Base-by-base conservation (phyloP, 2,113 vertebrate species). In the Isurus oxyrinchus region DNA sequence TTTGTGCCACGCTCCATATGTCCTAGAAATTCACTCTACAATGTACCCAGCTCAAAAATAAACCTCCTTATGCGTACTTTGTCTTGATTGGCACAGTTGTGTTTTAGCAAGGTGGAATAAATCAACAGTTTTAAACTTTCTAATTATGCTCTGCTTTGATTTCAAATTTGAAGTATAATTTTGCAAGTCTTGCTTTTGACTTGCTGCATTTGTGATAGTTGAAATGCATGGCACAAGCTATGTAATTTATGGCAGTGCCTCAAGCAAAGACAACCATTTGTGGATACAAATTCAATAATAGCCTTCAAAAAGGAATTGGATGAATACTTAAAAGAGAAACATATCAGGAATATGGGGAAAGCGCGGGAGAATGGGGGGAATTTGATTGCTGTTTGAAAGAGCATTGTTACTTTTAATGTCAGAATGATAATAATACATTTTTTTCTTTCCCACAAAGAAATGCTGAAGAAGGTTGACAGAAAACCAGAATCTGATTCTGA, bases 381-480 rank as follows among this genome's bases (percentile, higher is more conserved):
- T 0, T 69, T 25, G 23, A 69, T 69, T 25, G 25, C 21, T 69
- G 23, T 69, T 69, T 4, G 67, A 69, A 69, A 69, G 21, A 69
- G 67, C 13, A 91, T 91, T 31, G 35, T 31, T 57, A 31, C 13
- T n/a, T n/a, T 91, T 59, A 61, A n/a, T 13, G 35, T 91, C 72
- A 13, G 61, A 61, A 61, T 91, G 53, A 16, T 11, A 76, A 31
- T 76, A 35, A 76, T 6, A 31, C 27, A 90, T 11, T 69, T 95
- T 72, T 76, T 95, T 57, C 23, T 76, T 67, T 86, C 53, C 96
- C 57, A 96, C 96, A 63, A 72, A 76, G 96, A 93, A 84, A 99
- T 99, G 98, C 97, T 98, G 31, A 98, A 97, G 97, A 98, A 98
- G 96, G 97, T 96, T 96, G 97, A 96, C 66, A 97, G 96, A 96